Evolutionary conservation across 2,113 vertebrate species (phyloP).

Genomic region (Rallus limicola): DNA sequence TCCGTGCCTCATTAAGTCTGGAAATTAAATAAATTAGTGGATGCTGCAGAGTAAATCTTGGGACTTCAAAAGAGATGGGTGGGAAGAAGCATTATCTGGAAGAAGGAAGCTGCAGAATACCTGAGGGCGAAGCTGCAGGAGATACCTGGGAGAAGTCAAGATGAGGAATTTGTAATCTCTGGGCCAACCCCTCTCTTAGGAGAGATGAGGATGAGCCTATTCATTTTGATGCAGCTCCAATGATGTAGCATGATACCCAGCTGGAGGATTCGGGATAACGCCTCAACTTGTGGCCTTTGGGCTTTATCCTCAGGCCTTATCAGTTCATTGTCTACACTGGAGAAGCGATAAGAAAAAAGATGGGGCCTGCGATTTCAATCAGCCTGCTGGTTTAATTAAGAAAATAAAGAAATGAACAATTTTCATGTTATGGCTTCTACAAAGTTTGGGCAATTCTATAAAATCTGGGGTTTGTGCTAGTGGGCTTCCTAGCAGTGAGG

Average conservation of each 20-base stretch:
- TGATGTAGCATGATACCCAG: fast-evolving
- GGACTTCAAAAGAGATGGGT: slow-evolving; percentile 26
- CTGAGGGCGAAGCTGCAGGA: neutral
- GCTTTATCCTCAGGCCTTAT: neutral
- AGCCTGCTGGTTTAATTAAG: neutral
- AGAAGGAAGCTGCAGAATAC: neutral
- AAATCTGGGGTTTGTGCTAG: neutral
- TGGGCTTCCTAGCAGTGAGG: neutral
- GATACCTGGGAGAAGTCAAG: neutral
- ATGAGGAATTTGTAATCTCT: neutral
- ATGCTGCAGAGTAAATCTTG: neutral
- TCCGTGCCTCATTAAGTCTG: neutral
- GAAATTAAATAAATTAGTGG: slow-evolving; percentile 9
- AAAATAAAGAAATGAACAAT: neutral
- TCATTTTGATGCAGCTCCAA: neutral
- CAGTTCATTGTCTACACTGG: neutral
- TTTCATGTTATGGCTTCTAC: fast-evolving
- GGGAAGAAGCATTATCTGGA: neutral
- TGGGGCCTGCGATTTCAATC: fast-evolving
- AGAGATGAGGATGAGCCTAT: neutral
- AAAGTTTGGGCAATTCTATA: neutral
- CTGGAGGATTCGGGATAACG: neutral
- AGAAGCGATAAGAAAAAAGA: neutral
- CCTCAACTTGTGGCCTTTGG: neutral
- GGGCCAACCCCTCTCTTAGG: neutral